Base-by-base conservation (phyloP, 2,797 vertebrate species). In the Linurgus olivaceus region DNA sequence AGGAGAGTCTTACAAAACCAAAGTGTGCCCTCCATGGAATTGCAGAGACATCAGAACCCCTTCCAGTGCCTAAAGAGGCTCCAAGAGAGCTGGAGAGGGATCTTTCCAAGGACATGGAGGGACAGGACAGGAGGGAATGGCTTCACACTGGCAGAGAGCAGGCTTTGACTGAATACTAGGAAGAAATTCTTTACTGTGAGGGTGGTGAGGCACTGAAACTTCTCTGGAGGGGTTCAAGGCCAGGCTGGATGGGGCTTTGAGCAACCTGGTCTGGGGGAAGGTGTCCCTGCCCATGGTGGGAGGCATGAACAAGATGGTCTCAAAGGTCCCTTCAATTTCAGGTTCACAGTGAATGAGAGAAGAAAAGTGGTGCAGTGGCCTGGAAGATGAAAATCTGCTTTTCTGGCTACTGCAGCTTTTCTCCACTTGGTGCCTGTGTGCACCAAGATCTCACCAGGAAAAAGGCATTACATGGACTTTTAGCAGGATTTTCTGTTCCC, bases 301-400 rank as follows among this genome's bases (percentile, higher is more conserved):
- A 45, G 5, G 7, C 9, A 25, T 11, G 42, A 57, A 50, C 0
- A 0, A 25, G 13, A 44, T 25, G n/a, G 6, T 29, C 24, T 25
- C 11, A 63, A 33, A 63, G 6, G 4, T 63, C 24, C 28, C 19
- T 70, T 65, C 21, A 51, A 11, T 48, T 59, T 38, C 45, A 26
- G 2, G 28, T 11, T 72, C 29, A 59, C 6, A 23, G 11, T 25
- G 9, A 14, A 26, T 26, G 18, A 77, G 26, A 72, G 11, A 47
- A 67, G 4, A 38, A 70, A 70, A 70, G 29, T 6, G 17, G 5
- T 18, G 12, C 13, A 70, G 14, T 31, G 19, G 28, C 8, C 44
- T 55, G 45, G 40, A 55, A 65, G 45, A 68, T 33, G 28, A 37
- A 72, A 88, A 45, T 58, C 26, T 70, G 12, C 6, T 86, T 61